Evolutionary conservation across 1,140 invertebrate genomes (phyloP).

Genomic region (Zaprionus camerounensis): DNA sequence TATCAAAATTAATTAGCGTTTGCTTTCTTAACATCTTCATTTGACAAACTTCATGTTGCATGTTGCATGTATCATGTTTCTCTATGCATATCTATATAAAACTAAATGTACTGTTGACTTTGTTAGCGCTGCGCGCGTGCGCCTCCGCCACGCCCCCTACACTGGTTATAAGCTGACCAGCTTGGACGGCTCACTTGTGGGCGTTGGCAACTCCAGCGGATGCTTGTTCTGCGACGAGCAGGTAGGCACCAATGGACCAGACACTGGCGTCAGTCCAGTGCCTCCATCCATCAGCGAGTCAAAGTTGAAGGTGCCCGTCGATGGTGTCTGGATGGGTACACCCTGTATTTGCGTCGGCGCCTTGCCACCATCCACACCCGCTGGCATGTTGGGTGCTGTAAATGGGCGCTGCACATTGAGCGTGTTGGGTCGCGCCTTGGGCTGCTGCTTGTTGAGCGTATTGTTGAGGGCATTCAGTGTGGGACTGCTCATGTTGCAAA

Average conservation of each 20-base stretch:
- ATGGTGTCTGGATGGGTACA: conserved; percentile 94
- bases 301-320: conserved; percentile 94
- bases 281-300: conserved; percentile 97
- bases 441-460: conserved; percentile 84
- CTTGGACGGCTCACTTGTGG: conserved; percentile 88
- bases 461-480: conserved; percentile 77
- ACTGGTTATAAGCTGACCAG: conserved; percentile 89
- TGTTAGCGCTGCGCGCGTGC: conserved; percentile 45
- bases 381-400: conserved; percentile 47
- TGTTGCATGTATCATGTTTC: conserved; percentile 27
- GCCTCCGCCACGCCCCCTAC: conserved; percentile 58
- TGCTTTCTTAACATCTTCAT: conserved; percentile 7
- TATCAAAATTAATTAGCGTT: conserved; percentile 35
- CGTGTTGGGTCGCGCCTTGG: conserved; percentile 87
- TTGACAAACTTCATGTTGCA: conserved; percentile 22
- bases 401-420: conserved; percentile 80
- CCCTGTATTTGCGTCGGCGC: conserved; percentile 88
- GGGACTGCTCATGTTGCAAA: conserved; percentile 54
- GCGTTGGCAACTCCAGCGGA: conserved; percentile 88
- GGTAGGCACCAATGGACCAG: conserved; percentile 88
- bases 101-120: conserved; percentile 74
- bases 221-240: conserved; percentile 89
- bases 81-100: conserved; percentile 50
- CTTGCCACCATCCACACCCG: conserved; percentile 46
- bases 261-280: conserved; percentile 94